phyloP scores from a whole-genome alignment of 2,113 vertebrate species.

The Loxodonta africana region DNA sequence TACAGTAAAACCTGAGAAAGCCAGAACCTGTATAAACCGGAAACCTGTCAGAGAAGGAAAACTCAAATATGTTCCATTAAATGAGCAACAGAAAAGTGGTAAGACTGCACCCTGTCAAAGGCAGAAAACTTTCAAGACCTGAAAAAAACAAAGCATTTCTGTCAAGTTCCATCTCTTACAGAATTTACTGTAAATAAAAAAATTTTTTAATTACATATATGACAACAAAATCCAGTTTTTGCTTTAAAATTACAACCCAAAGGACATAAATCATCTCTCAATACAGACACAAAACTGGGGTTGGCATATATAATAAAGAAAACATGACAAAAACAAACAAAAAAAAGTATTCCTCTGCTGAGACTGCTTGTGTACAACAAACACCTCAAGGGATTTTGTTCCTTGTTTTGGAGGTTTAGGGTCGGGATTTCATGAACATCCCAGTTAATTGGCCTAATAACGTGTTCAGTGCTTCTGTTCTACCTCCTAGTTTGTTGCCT shows the following conservation, averaged over 20 bases:
- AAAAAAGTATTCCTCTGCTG: too few species aligned
- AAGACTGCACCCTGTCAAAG: not conserved
- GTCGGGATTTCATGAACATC: too few species aligned
- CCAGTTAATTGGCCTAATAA: too few species aligned
- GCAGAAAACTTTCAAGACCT: not conserved
- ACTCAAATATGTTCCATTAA: not conserved
- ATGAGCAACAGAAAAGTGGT: not conserved
- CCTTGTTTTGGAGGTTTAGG: too few species aligned
- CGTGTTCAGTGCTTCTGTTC: too few species aligned
- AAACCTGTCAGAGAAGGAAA: not conserved
- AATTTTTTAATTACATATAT: not conserved
- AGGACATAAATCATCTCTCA: not conserved
- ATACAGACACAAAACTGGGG: not conserved
- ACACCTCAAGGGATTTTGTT: too few species aligned
- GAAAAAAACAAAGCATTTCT: not conserved
- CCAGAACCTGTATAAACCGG: not conserved
- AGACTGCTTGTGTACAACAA: too few species aligned
- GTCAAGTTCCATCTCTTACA: not conserved
- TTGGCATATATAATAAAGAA: not conserved
- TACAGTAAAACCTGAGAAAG: not conserved
- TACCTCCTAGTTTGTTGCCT: too few species aligned
- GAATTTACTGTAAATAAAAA: not conserved
- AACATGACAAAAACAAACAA: not conserved
- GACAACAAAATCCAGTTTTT: not conserved
- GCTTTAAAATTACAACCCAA: constrained; percentile 6